Base-by-base conservation (phyloP, 2,797 vertebrate species). In the Siniperca undulata region DNA sequence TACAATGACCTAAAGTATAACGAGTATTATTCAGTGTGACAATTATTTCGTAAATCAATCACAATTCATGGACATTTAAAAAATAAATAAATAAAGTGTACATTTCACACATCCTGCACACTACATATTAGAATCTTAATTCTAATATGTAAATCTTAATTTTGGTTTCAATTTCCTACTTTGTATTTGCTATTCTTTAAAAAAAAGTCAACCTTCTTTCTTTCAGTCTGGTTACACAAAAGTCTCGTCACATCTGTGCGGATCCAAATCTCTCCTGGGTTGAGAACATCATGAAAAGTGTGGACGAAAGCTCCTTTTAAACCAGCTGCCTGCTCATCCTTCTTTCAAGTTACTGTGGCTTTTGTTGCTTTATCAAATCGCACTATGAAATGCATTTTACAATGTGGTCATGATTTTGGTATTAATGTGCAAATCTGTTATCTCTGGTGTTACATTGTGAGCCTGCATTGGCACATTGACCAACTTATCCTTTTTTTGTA, bases 171-270 rank as follows among this genome's bases (percentile, higher is more conserved):
- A 16, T 68, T 30, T 30, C 27, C 16, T 16, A 42, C 11, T 61
- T 59, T 48, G 1, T 19, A n/a, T n/a, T 50, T 9, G 16, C 4
- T n/a, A 1, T 38, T 46, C 5, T 46, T 17, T 60, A 46, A 61
- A 11, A 55, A 24, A 16, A 19, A 52, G 2, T 58, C 17, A 6
- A 2, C 7, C 6, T 68, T 3, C 7, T 72, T 14, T 55, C 0
- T 79, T 70, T 61, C 81, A 94, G 93, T 52, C 61, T 94, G 27
- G 2, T 84, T 14, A 86, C 90, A 0, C 0, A 20, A 9, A 81
- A 40, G 7, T 0, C 1, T 8, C 10, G 11, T 3, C 0, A 1
- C 3, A 36, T 93, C 52, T 94, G 93, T 2, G 86, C 50, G 4
- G 72, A 90, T 56, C 75, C 86, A 0, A 70, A 0, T 2, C 3